Base-by-base conservation (phyloP, 2,797 vertebrate species). In the Alcedo atthis region DNA sequence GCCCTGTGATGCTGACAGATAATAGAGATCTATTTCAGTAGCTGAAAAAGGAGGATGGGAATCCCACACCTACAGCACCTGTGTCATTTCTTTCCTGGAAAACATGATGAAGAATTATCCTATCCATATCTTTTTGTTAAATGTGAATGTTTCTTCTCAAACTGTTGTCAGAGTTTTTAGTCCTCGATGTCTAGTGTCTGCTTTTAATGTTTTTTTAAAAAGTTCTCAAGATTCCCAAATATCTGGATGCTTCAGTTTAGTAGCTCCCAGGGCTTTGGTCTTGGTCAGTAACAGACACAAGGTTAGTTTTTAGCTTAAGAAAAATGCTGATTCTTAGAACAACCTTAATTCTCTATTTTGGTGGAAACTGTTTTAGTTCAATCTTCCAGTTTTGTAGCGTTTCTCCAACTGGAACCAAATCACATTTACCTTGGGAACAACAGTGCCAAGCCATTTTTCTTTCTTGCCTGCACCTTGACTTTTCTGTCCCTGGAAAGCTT, bases 341-440 rank as follows among this genome's bases (percentile, higher is more conserved):
- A 74, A 43, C 78, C 19, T 73, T 81, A 28, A 15, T 84, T 88
- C 59, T 3, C 5, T 49, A 49, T 84, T 92, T 85, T 81, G 25
- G 13, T 82, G 75, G 66, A 53, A 59, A 55, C 6, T 82, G 20
- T 88, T 43, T 45, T 91, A 66, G 53, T 49, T 53, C 63, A 58
- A 80, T 89, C 30, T 80, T 82, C 22, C 26, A 18, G 54, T 48
- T 90, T 70, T 76, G 25, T 82, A 78, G 14, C 7, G 5, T 71
- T 80, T 94, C 57, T 92, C 30, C 69, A 53, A 80, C 32, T 69
- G 90, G 83, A 89, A 46, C 24, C 53, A 63, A 87, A 66, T 64
- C 49, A 87, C 81, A 58, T 25, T 94, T 86, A 85, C 61, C 25
- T 92, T 89, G 94, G 87, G 48, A 95, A 33, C 89, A 94, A 89